These are phyloP conservation scores for Plagodis pulveraria DNA, from an alignment of 2,888 invertebrate species.

Conservation along the genomic window DNA sequence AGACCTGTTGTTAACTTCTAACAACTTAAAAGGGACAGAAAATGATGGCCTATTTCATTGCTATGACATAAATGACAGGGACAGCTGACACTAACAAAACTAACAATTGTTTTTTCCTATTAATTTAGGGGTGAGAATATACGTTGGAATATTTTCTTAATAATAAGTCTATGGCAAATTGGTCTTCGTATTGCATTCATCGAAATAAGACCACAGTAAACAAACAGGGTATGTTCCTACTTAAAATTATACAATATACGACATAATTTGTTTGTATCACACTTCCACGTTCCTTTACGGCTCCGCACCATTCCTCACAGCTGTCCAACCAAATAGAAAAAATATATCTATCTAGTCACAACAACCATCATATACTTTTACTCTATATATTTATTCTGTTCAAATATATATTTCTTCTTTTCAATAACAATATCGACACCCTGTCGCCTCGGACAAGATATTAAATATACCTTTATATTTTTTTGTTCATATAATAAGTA, in stretches of 20 bases:
- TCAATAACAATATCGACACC: conserved; percentile 29
- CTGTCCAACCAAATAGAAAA: conserved; percentile 64
- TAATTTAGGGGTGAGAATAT: no score
- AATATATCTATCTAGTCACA: conserved; percentile 66
- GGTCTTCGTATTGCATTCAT: conserved; percentile 4
- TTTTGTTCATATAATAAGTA: conserved; percentile 2
- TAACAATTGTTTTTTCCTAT: no score
- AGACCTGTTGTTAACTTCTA: no score
- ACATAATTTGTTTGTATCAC: conserved; percentile 29
- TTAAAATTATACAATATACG: conserved; percentile 1
- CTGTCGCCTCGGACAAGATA: conserved; percentile 24
- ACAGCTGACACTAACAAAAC: no score
- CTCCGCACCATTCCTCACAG: conserved; percentile 21
- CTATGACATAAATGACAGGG: no score
- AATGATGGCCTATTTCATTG: no score
- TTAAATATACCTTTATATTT: conserved; percentile 2
- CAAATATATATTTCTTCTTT: conserved; percentile 27
- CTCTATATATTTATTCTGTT: conserved; percentile 28
- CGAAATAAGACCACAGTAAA: background rate
- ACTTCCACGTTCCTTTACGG: conserved; percentile 19
- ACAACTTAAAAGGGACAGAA: no score
- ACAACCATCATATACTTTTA: conserved; percentile 54
- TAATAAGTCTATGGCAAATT: background rate
- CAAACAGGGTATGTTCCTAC: no score
- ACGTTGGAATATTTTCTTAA: no score